Evolutionary conservation across 2,797 vertebrate species (phyloP).

Genomic region (Leptatherina wallacei): DNA sequence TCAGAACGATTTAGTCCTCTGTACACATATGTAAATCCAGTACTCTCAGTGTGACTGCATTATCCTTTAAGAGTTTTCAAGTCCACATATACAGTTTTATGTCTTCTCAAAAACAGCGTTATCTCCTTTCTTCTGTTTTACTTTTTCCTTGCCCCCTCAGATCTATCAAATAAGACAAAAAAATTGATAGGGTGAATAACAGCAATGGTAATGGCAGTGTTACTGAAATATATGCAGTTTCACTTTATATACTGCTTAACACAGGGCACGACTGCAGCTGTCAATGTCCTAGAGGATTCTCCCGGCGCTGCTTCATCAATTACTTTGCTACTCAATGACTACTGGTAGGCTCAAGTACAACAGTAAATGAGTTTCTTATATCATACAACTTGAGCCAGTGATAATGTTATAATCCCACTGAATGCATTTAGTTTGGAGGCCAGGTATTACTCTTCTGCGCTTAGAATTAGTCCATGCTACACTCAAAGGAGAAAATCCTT

Average conservation of each 20-base stretch:
- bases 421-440: slow-evolving; percentile 39
- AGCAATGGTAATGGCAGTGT: slow-evolving; percentile 16
- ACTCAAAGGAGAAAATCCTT: slow-evolving; percentile 12
- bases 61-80: slow-evolving; percentile 26
- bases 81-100: slow-evolving; percentile 6
- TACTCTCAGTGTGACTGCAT: slow-evolving; percentile 25
- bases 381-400: slow-evolving; percentile 53
- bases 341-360: slow-evolving; percentile 68
- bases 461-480: slow-evolving; percentile 27
- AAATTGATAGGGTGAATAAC: slow-evolving; percentile 5
- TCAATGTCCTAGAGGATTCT: slow-evolving; percentile 66
- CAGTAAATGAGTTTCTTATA: slow-evolving; percentile 70
- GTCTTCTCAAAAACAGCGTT: slow-evolving; percentile 17
- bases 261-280: slow-evolving; percentile 49
- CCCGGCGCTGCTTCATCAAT: slow-evolving; percentile 65
- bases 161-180: slow-evolving; percentile 29
- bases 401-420: slow-evolving; percentile 49
- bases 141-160: neutral
- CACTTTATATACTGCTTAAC: slow-evolving; percentile 53
- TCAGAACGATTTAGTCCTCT: neutral
- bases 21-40: neutral
- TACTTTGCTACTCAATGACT: slow-evolving; percentile 68
- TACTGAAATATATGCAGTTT: slow-evolving; percentile 23
- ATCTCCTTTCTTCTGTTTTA: neutral
- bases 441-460: slow-evolving; percentile 38